Evolutionary conservation across 2,113 vertebrate species (phyloP).

Genomic region (Sinocyclocheilus rhinocerous): DNA sequence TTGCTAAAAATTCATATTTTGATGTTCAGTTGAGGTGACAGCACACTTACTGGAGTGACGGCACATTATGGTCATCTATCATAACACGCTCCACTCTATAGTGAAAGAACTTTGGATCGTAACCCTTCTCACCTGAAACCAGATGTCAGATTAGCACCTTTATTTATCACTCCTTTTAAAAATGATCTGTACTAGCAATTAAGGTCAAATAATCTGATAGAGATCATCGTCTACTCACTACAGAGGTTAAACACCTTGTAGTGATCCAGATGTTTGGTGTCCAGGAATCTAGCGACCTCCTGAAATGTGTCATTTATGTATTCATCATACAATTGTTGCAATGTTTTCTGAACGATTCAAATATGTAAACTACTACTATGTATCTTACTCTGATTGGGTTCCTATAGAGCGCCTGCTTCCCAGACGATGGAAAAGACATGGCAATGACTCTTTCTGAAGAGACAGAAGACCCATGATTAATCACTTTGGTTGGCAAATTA

Average conservation of each 20-base stretch:
- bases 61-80: slow-evolving; percentile 95
- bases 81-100: slow-evolving; percentile 86
- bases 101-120: slow-evolving; percentile 90
- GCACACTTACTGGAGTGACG: slow-evolving; percentile 82
- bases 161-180: not conserved
- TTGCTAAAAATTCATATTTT: not conserved
- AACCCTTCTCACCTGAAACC: slow-evolving; percentile 88
- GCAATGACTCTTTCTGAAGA: slow-evolving; percentile 89
- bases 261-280: slow-evolving; percentile 87
- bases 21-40: not conserved
- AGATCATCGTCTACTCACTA: slow-evolving; percentile 79
- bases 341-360: not conserved
- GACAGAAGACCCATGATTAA: slow-evolving; percentile 42
- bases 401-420: slow-evolving; percentile 91
- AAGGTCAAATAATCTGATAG: not conserved
- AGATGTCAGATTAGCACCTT: not conserved
- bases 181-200: not conserved
- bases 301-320: slow-evolving; percentile 60
- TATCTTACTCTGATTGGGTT: slow-evolving; percentile 88
- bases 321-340: not conserved
- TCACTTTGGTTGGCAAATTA: not conserved
- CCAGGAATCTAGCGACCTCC: slow-evolving; percentile 92
- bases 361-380: not conserved
- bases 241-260: slow-evolving; percentile 97
- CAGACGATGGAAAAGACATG: slow-evolving; percentile 97